Evolutionary conservation across 2,888 invertebrate genomes (phyloP).

Genomic region (Argyresthia albistria): DNA sequence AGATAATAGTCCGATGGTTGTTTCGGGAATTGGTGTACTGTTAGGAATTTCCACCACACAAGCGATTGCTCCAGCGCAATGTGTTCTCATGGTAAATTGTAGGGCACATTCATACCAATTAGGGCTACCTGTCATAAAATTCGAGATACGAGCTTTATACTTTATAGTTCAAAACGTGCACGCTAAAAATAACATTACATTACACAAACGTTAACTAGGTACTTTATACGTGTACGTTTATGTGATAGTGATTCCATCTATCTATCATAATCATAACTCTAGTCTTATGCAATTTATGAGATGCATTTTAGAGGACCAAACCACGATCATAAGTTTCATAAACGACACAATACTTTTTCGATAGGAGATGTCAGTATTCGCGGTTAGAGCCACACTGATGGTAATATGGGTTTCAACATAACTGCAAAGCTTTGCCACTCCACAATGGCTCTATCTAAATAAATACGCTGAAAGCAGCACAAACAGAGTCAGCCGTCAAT

Average conservation of each 20-base stretch:
- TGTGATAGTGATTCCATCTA: too few relatives aligned
- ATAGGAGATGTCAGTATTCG: too few relatives aligned
- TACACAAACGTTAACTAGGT: too few relatives aligned
- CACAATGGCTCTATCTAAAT: neutral
- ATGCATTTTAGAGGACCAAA: too few relatives aligned
- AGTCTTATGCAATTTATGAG: too few relatives aligned
- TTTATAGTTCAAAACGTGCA: neutral
- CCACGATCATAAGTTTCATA: too few relatives aligned
- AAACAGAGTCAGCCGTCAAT: neutral
- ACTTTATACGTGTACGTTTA: too few relatives aligned
- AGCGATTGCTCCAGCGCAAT: neutral
- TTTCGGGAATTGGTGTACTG: conserved; percentile 6
- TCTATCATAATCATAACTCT: too few relatives aligned
- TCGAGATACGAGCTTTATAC: neutral
- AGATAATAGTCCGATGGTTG: conserved; percentile 23
- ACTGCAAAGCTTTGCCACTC: neutral
- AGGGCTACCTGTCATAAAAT: neutral
- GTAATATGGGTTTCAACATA: neutral
- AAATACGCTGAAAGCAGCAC: neutral
- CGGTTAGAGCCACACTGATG: neutral
- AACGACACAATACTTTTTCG: too few relatives aligned
- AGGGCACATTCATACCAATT: neutral
- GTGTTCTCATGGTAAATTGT: neutral
- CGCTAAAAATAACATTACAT: too few relatives aligned
- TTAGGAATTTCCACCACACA: conserved; percentile 1